phyloP scores from a whole-genome alignment of 1,140 invertebrate species.

The Venturia canescens region DNA sequence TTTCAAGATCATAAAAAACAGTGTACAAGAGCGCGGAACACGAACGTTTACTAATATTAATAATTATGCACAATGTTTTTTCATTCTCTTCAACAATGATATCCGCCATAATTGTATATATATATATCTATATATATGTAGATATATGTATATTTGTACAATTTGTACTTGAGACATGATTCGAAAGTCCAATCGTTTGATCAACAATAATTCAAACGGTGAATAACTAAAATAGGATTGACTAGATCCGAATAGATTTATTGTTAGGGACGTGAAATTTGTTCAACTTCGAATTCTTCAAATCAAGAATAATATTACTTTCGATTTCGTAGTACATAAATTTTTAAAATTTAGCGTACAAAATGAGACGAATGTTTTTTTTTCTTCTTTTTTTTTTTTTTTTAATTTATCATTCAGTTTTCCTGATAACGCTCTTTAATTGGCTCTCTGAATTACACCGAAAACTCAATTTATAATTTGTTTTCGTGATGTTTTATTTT shows the following conservation, averaged over 20 bases:
- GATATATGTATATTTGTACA: slow-evolving; percentile 37
- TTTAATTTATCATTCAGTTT: too few relatives aligned
- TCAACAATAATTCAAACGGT: neutral
- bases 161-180: slow-evolving; percentile 26
- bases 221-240: neutral
- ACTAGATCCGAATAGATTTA: neutral
- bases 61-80: too few relatives aligned
- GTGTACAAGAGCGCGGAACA: too few relatives aligned
- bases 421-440: too few relatives aligned
- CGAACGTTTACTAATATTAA: too few relatives aligned
- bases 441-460: too few relatives aligned
- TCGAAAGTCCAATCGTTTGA: neutral
- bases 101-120: neutral
- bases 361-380: too few relatives aligned
- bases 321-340: neutral
- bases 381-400: too few relatives aligned
- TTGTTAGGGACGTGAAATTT: neutral
- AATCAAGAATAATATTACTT: neutral
- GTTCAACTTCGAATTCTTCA: neutral
- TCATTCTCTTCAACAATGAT: slow-evolving; percentile 2
- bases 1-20: too few relatives aligned
- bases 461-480: too few relatives aligned
- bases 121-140: too few relatives aligned
- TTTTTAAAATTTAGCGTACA: neutral
- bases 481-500: neutral